Conservation (phyloP, 35 echinoderm and acorn worm species). For the Ophiothrix spiculata region DNA sequence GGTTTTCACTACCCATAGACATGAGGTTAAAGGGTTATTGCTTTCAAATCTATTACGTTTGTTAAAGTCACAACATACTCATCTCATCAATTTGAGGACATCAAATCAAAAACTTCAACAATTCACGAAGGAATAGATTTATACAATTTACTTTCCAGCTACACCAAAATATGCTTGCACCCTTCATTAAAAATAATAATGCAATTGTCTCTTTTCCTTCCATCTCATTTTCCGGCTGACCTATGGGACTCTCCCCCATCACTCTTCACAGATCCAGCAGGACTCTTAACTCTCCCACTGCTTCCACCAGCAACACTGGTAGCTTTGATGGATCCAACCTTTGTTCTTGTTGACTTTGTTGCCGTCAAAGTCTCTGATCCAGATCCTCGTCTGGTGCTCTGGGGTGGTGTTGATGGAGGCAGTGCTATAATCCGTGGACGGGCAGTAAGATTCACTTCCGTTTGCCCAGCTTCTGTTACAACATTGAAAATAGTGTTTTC, state of each 20-base stretch:
- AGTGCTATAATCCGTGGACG: constrained; percentile 87
- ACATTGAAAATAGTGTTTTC: constrained; percentile 96
- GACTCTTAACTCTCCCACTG: background rate
- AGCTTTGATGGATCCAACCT: background rate
- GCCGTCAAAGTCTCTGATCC: background rate
- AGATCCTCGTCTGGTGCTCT: background rate
- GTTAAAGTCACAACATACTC: too few relatives aligned
- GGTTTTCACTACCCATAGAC: too few relatives aligned
- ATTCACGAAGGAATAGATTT: too few relatives aligned
- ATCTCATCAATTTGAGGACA: too few relatives aligned
- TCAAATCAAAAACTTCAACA: too few relatives aligned
- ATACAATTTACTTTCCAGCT: too few relatives aligned
- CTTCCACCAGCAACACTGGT: background rate
- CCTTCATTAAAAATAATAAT: too few relatives aligned
- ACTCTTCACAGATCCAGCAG: background rate
- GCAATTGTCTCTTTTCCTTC: too few relatives aligned
- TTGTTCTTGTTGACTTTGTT: background rate
- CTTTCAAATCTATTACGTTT: too few relatives aligned
- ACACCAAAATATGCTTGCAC: too few relatives aligned
- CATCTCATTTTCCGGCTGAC: background rate
- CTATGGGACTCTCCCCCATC: background rate
- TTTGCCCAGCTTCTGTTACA: constrained; percentile 58
- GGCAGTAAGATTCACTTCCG: constrained; percentile 80
- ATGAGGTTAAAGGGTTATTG: too few relatives aligned
- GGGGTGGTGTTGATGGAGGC: constrained; percentile 56